Base-by-base conservation (phyloP, 1,140 invertebrate species). In the Drosophila seguyi region DNA sequence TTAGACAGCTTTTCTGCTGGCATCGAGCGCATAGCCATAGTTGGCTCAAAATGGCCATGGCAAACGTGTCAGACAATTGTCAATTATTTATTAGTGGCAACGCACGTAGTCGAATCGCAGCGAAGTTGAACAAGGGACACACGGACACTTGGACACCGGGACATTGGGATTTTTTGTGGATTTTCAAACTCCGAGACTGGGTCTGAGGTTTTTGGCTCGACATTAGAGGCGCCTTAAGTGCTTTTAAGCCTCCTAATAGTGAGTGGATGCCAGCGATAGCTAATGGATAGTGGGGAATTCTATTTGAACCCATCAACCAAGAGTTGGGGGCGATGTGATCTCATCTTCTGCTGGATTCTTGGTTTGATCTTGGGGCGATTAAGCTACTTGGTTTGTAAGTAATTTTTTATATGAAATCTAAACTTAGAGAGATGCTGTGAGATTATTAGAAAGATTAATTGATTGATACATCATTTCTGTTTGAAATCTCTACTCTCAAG, bases 61-160 rank as follows among this genome's bases (percentile, higher is more conserved):
- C 84, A 83, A 87, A 87, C 84, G 84, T 87, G 84, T 87, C 84
- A 87, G 85, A 87, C 84, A 87, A 87, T 87, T 87, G 84, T 87
- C 84, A 87, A 87, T 87, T 87, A 87, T 87, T 87, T 87, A 87
- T 87, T 87, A 87, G 84, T 87, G 84, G 84, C 85, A 87, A 88
- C 84, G 84, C 84, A 87, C 84, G 84, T 87, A 84, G 72, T 55
- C 67, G 58, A 39, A n/a, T 29, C 58, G 27, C 10, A 25, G 13
- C 25, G 44, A 22, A n/a, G 29, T 16, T 29, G 62, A 67, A 41
- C 67, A 42, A 71, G 48, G 52, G 63, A 67, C 65, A 67, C 20
- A 42, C 50, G 44, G 67, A 48, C 47, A 48, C 22, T 48, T 25
- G 44, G 44, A 56, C 60, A 42, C 66, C 45, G 22, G 39, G 57